phyloP scores from a whole-genome alignment of 2,888 invertebrate species.

The Hydroisotoma schaefferi region DNA sequence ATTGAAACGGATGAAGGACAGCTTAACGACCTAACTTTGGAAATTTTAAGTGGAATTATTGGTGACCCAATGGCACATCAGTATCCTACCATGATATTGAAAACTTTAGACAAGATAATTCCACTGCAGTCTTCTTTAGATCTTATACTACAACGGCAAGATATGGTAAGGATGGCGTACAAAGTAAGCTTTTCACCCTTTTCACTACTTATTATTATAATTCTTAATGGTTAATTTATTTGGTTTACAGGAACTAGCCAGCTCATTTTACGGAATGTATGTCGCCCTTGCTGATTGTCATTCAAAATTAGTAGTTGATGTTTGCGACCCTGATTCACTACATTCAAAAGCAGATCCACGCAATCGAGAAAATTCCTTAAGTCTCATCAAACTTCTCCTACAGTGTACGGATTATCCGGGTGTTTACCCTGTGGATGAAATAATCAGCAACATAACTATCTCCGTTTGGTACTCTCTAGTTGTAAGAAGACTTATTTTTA shows the following conservation, averaged over 20 bases:
- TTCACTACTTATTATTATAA: neutral
- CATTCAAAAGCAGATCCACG: conserved; percentile 32
- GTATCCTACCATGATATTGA: conserved; percentile 40
- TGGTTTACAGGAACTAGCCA: conserved; percentile 40
- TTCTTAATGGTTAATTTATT: neutral
- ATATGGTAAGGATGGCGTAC: conserved; percentile 28
- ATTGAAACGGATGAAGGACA: conserved; percentile 29
- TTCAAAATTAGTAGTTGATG: conserved; percentile 42
- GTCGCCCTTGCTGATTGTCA: conserved; percentile 45
- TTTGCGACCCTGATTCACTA: conserved; percentile 40
- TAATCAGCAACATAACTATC: conserved; percentile 44
- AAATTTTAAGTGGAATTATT: conserved; percentile 44
- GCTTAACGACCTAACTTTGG: conserved; percentile 39
- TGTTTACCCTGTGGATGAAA: conserved; percentile 44
- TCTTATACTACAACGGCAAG: conserved; percentile 34
- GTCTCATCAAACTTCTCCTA: conserved; percentile 39
- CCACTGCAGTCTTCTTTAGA: conserved; percentile 40
- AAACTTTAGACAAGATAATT: conserved; percentile 42
- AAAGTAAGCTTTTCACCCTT: neutral
- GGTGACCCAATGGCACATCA: conserved; percentile 42
- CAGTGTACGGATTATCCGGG: conserved; percentile 44
- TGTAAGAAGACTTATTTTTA: conserved; percentile 23
- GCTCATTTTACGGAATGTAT: conserved; percentile 45
- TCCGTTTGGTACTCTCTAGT: conserved; percentile 48
- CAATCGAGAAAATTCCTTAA: conserved; percentile 38